phyloP scores from a whole-genome alignment of 2,888 invertebrate genomes.

The Ophioninae sp. region DNA sequence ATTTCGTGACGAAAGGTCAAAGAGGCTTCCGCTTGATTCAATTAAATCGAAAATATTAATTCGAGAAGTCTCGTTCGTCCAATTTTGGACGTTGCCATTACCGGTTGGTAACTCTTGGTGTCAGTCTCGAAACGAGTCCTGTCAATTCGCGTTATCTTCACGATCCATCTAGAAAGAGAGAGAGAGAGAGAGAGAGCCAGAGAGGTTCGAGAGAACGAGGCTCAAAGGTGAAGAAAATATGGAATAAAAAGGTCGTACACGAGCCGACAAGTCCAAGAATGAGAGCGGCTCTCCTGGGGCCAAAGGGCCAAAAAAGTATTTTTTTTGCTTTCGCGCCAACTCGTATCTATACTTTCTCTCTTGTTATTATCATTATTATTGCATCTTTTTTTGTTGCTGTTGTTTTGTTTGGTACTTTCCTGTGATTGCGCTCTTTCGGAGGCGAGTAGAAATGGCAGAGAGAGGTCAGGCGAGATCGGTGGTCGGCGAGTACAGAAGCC shows the following conservation, averaged over 20 bases:
- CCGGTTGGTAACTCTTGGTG: background rate
- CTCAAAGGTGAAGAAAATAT: conserved; percentile 17
- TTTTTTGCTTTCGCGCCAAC: conserved; percentile 28
- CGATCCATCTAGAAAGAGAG: conserved; percentile 45
- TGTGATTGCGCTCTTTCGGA: conserved; percentile 39
- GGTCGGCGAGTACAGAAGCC: conserved; percentile 68
- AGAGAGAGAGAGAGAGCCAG: conserved; percentile 4
- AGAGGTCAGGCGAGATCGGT: conserved; percentile 60
- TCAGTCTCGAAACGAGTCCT: background rate
- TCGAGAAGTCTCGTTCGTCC: background rate
- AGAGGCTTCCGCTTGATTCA: background rate
- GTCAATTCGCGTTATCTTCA: conserved; percentile 33
- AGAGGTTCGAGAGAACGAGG: conserved; percentile 11
- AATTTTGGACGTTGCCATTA: background rate
- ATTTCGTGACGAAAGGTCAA: background rate
- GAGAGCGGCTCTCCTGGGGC: conserved; percentile 40
- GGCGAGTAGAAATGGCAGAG: conserved; percentile 54
- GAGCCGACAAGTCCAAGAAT: conserved; percentile 46
- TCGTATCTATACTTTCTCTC: conserved; percentile 41
- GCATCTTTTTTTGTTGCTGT: background rate
- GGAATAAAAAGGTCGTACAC: conserved; percentile 16
- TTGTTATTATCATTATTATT: conserved; percentile 25
- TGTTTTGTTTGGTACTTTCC: conserved; percentile 25
- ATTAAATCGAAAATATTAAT: background rate
- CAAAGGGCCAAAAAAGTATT: conserved; percentile 39